Evolutionary conservation across 2,888 invertebrate genomes (phyloP).

Genomic region (Eupeodes luniger): DNA sequence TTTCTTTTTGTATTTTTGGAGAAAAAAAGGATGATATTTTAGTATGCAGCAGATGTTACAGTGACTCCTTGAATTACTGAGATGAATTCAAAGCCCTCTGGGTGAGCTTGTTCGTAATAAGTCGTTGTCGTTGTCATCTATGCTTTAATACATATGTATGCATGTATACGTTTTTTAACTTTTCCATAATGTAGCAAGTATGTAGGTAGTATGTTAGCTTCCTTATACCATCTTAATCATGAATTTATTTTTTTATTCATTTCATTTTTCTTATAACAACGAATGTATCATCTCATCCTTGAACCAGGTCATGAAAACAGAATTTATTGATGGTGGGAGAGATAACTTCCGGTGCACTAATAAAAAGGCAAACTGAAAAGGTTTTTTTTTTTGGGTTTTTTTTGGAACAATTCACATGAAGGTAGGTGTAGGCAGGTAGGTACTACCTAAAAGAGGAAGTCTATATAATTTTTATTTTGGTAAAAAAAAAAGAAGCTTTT

Average conservation of each 20-base stretch:
- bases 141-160: too few species aligned
- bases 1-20: too few species aligned
- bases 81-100: slow-evolving; percentile 15
- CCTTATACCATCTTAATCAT: slow-evolving; percentile 33
- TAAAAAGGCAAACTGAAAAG: slow-evolving; percentile 25
- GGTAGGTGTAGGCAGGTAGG: not conserved
- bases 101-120: slow-evolving; percentile 42
- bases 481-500: not conserved
- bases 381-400: not conserved
- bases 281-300: slow-evolving; percentile 66
- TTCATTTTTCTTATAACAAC: slow-evolving; percentile 2
- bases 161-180: too few species aligned
- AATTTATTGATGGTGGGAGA: slow-evolving; percentile 51
- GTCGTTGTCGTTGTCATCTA: slow-evolving; percentile 25
- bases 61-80: slow-evolving; percentile 43
- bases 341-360: slow-evolving; percentile 29
- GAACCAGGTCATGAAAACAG: slow-evolving; percentile 56
- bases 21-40: slow-evolving; percentile 34
- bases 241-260: slow-evolving; percentile 41
- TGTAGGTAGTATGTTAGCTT: not conserved
- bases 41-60: slow-evolving; percentile 74
- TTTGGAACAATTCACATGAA: slow-evolving; percentile 13
- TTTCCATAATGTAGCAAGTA: too few species aligned
- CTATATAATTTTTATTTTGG: not conserved
- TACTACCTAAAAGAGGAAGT: not conserved